Percentiles rank a stretch among this genome's conserved stretches.
Evolutionary conservation across 1,140 invertebrate species (phyloP).

Genomic region (Drosophila azteca): DNA sequence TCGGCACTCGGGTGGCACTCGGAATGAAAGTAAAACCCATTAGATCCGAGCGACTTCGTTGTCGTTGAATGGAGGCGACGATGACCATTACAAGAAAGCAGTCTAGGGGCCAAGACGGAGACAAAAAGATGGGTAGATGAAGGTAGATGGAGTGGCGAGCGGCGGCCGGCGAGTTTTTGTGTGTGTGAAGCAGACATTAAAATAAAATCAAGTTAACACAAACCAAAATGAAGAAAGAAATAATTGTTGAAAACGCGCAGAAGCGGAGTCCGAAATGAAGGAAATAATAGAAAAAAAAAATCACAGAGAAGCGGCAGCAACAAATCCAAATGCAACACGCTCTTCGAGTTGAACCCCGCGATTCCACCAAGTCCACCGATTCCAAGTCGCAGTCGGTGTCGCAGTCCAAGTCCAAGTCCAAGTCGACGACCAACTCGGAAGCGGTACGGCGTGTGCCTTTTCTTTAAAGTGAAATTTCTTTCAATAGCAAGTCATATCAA

Average conservation of each 20-base stretch:
- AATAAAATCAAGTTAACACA: constrained; percentile 75
- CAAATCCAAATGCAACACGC: too few species aligned
- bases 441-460: constrained; percentile 57
- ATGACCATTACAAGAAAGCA: constrained; percentile 73
- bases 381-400: neutral
- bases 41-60: constrained; percentile 53
- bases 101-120: constrained; percentile 14
- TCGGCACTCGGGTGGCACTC: constrained; percentile 15
- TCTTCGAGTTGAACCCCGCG: constrained; percentile 25
- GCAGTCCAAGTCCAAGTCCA: neutral
- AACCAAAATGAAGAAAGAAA: constrained; percentile 46
- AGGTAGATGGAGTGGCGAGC: neutral
- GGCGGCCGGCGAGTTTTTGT: neutral
- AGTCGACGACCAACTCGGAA: constrained; percentile 31
- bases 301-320: constrained; percentile 7
- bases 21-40: constrained; percentile 79
- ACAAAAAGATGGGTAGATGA: constrained; percentile 5
- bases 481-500: constrained; percentile 58
- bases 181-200: constrained; percentile 50
- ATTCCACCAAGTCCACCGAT: neutral
- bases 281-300: constrained; percentile 44
- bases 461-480: constrained; percentile 74
- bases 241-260: constrained; percentile 38
- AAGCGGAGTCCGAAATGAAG: constrained; percentile 32
- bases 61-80: constrained; percentile 32